phyloP scores from a whole-genome alignment of 2,888 invertebrate genomes.

The Danaus chrysippus region DNA sequence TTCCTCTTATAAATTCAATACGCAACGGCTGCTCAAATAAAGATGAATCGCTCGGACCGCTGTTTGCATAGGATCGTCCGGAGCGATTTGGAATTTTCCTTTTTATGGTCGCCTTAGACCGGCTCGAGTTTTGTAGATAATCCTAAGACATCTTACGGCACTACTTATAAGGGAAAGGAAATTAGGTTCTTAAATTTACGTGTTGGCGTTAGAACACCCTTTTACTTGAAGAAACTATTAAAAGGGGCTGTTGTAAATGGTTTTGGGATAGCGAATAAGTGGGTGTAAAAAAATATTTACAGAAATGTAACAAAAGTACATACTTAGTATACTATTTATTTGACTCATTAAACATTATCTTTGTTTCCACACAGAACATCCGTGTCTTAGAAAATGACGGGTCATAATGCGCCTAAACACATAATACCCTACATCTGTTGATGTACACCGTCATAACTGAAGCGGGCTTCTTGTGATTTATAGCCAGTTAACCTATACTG shows the following conservation, averaged over 20 bases:
- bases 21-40: slow-evolving; percentile 25
- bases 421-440: slow-evolving; percentile 27
- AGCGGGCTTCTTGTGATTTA: slow-evolving; percentile 32
- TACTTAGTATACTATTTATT: not conserved
- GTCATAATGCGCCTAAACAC: slow-evolving; percentile 24
- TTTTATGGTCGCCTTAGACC: slow-evolving; percentile 26
- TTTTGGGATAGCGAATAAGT: not conserved
- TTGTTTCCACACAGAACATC: not conserved
- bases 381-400: not conserved
- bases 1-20: slow-evolving; percentile 28
- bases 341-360: not conserved
- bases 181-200: slow-evolving; percentile 6
- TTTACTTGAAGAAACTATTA: not conserved
- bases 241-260: not conserved
- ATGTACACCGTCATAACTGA: slow-evolving; percentile 30
- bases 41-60: slow-evolving; percentile 28
- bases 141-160: slow-evolving; percentile 23
- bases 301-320: not conserved
- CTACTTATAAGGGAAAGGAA: slow-evolving; percentile 13
- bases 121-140: slow-evolving; percentile 18
- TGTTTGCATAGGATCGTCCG: slow-evolving; percentile 33
- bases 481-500: slow-evolving; percentile 28
- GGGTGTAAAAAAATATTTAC: not conserved
- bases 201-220: not conserved
- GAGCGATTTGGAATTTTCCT: slow-evolving; percentile 29